Evolutionary conservation across 1,140 invertebrate genomes (phyloP), one percentile per base, ranked within the genome.

Genomic region (Drosophila novamexicana): DNA sequence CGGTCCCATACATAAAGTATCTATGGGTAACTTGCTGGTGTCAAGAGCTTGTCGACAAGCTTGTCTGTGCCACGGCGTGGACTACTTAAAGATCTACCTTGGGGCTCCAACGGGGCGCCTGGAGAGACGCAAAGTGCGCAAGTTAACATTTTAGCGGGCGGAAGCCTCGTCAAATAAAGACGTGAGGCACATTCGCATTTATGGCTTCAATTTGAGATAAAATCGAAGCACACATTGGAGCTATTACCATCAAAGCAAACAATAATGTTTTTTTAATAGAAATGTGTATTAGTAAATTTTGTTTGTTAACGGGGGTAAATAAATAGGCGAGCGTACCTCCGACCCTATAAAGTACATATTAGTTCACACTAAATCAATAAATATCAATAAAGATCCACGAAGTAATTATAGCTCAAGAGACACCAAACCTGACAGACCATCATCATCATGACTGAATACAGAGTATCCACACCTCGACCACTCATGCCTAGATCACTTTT

Each of bases 1-100:
- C 64, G 70, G 81, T 85, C 65, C 49, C 54, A 63, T 74, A 71
- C 79, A 86, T 76, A 76, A 86, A 74, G 83, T 79, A 70, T 79
- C 76, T 77, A 82, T 57, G 34, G 42, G 39, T 54, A 53, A 79
- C 71, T 86, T 82, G 75, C 53, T 76, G 79, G 83, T 79, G 82
- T 88, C 82, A 88, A 86, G 83, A 77, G 68, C 71, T 76, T 82
- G 82, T 82, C 82, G 82, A 70, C 83, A 88, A 70, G 76, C 29
- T 76, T 82, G 63, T 68, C 66, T 59, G 56, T 49, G 45, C 57
- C 59, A 69, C 57, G 70, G 65, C 70, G 62, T 74, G 63, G 69
- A 85, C 78, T 78, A 69, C 75, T 79, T 64, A 45, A 54, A 37
- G 52, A 37, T 54, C 34, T 2, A 53, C 29, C n/a, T 14, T 8